A percentile compares a stretch with the other conserved stretches of the same genome.
Conservation (phyloP, 2,888 invertebrate species). For the Scotopteryx bipunctaria region DNA sequence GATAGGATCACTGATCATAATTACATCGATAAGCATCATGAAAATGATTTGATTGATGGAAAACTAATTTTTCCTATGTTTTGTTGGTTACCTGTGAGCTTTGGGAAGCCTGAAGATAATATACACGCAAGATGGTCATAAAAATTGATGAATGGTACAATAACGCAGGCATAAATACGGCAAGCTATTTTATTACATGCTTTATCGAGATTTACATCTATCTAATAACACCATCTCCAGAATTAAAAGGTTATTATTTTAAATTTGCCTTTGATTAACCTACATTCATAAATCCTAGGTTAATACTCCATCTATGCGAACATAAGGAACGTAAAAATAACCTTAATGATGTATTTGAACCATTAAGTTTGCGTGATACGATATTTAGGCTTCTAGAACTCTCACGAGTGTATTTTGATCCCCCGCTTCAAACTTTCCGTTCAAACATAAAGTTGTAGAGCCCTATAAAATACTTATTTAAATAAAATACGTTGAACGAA, state of each 20-base stretch:
- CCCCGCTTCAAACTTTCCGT: not conserved
- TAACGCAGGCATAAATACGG: conserved; percentile 14
- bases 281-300: too few species aligned
- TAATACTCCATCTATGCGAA: too few species aligned
- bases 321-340: too few species aligned
- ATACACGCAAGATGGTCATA: conserved; percentile 62
- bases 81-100: conserved; percentile 14
- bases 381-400: too few species aligned
- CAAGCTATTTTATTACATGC: conserved; percentile 9
- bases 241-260: conserved; percentile 1
- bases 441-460: not conserved
- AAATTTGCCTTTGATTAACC: not conserved
- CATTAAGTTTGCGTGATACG: too few species aligned
- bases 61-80: too few species aligned
- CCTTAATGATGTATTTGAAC: too few species aligned
- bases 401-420: too few species aligned
- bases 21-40: too few species aligned
- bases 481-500: conserved; percentile 8
- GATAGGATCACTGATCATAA: too few species aligned
- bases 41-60: too few species aligned
- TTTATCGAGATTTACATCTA: conserved; percentile 19
- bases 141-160: conserved; percentile 63
- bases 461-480: conserved; percentile 6
- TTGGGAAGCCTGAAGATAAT: conserved; percentile 13
- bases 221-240: conserved; percentile 9